A percentile compares a stretch with the other conserved stretches of the same genome.
Evolutionary conservation across 2,888 invertebrate genomes (phyloP).

Genomic region (Eupeodes luniger): DNA sequence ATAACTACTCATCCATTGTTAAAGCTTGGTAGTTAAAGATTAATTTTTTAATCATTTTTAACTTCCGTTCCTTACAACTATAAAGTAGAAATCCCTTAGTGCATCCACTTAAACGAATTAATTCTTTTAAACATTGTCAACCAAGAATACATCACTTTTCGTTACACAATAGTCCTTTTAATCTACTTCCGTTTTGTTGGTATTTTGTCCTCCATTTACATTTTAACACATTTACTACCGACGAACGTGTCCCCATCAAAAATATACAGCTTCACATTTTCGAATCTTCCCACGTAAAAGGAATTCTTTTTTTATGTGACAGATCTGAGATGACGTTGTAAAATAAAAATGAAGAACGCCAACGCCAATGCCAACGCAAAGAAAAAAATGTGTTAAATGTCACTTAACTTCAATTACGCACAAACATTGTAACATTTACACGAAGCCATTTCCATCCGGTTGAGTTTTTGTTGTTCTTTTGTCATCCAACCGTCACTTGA

Average conservation of each 20-base stretch:
- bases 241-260: slow-evolving; percentile 69
- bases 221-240: slow-evolving; percentile 43
- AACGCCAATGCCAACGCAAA: background rate
- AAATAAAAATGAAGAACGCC: slow-evolving; percentile 38
- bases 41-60: too few species aligned
- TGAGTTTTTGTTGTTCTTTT: background rate
- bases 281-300: slow-evolving; percentile 61
- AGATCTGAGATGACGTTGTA: slow-evolving; percentile 52
- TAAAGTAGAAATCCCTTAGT: too few species aligned
- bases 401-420: slow-evolving; percentile 74
- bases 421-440: slow-evolving; percentile 71
- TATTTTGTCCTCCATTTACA: slow-evolving; percentile 38
- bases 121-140: slow-evolving; percentile 19
- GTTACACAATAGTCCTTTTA: slow-evolving; percentile 29
- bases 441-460: slow-evolving; percentile 31
- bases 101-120: slow-evolving; percentile 3
- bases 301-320: slow-evolving; percentile 49
- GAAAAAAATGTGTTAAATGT: slow-evolving; percentile 67
- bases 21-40: too few species aligned
- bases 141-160: slow-evolving; percentile 7
- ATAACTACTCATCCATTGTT: too few species aligned
- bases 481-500: slow-evolving; percentile 2
- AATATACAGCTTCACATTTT: slow-evolving; percentile 32
- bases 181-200: slow-evolving; percentile 50
- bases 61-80: too few species aligned